Evolutionary conservation across 2,113 vertebrate genomes (phyloP).

Genomic region (Physeter macrocephalus): DNA sequence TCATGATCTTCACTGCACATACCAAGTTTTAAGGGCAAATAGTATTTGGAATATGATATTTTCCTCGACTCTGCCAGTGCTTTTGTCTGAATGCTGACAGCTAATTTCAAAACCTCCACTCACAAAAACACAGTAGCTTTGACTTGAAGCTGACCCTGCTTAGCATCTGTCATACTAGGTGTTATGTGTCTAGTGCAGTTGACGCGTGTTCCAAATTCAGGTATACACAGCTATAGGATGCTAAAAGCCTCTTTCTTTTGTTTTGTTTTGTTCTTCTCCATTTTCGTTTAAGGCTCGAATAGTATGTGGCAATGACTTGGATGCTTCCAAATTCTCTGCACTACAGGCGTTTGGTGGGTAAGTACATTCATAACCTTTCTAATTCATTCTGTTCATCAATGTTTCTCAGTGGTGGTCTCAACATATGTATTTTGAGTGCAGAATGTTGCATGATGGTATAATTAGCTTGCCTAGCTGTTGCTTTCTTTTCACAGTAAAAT

Average conservation of each 20-base stretch:
- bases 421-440: neutral
- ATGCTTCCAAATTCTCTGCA: slow-evolving; percentile 82
- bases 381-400: neutral
- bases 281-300: slow-evolving; percentile 81
- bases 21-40: slow-evolving; percentile 61
- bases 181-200: slow-evolving; percentile 75
- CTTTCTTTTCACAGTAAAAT: neutral
- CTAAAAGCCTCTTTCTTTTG: slow-evolving; percentile 50
- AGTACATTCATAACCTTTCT: slow-evolving; percentile 63
- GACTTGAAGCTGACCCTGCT: slow-evolving; percentile 85
- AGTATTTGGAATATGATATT: slow-evolving; percentile 46
- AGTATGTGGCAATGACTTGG: slow-evolving; percentile 78
- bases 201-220: slow-evolving; percentile 18
- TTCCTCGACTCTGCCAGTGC: slow-evolving; percentile 51
- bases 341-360: slow-evolving; percentile 85
- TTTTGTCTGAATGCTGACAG: slow-evolving; percentile 64
- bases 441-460: neutral
- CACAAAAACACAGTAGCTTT: slow-evolving; percentile 71
- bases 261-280: slow-evolving; percentile 56
- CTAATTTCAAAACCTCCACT: slow-evolving; percentile 52
- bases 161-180: slow-evolving; percentile 78
- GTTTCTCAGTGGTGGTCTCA: neutral
- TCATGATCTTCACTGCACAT: slow-evolving; percentile 8
- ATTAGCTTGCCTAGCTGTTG: neutral
- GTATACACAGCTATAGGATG: neutral